Conservation (phyloP, 2,113 vertebrate species). For the Grallaria varia region DNA sequence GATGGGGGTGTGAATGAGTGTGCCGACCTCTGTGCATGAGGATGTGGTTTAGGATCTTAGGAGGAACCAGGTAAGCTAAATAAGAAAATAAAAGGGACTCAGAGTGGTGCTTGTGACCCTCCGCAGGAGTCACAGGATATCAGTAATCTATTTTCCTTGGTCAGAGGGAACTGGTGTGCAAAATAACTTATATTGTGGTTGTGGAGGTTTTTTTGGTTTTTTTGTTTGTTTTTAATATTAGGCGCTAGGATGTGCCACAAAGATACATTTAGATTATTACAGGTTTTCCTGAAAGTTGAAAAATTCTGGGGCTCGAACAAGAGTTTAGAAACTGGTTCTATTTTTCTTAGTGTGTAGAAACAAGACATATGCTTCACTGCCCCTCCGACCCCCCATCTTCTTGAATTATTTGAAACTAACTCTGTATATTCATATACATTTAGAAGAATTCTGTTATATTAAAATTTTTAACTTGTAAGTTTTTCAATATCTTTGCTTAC, state of each 20-base stretch:
- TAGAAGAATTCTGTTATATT: not conserved
- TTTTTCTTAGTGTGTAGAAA: not conserved
- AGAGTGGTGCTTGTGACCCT: not conserved
- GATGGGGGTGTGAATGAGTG: not conserved
- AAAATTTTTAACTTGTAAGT: not conserved
- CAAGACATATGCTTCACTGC: not conserved
- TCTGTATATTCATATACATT: not conserved
- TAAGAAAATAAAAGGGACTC: not conserved
- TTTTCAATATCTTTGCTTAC: not conserved
- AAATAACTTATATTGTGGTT: not conserved
- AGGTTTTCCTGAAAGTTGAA: not conserved
- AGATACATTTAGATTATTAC: not conserved
- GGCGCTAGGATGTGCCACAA: not conserved
- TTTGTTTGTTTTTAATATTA: not conserved
- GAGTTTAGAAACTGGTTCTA: not conserved
- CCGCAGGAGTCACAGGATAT: not conserved
- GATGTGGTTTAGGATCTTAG: not conserved
- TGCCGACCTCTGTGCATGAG: not conserved
- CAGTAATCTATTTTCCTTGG: not conserved
- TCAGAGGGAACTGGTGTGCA: not conserved
- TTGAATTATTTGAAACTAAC: not conserved
- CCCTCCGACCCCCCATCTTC: not conserved
- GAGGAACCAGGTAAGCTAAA: not conserved
- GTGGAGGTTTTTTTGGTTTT: too few relatives aligned
- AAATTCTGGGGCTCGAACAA: not conserved